Evolutionary conservation across 2,113 vertebrate species (phyloP).

Genomic region (Mormyrus lacerda): DNA sequence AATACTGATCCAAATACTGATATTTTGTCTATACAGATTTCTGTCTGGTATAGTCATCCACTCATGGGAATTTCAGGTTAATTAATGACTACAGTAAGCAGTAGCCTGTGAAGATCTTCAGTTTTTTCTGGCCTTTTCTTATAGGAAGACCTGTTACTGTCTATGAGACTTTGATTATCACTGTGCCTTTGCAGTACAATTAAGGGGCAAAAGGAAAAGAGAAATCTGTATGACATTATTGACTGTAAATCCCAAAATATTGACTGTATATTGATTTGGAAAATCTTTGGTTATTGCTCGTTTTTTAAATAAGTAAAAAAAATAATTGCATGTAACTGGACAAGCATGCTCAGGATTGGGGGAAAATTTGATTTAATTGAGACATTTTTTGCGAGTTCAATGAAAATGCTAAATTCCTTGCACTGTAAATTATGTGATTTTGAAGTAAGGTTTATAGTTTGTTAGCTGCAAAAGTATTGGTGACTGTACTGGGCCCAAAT

Average conservation of each 20-base stretch:
- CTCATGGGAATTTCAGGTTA: not conserved
- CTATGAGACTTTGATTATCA: not conserved
- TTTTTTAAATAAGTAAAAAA: not conserved
- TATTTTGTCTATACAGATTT: not conserved
- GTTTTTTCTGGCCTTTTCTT: not conserved
- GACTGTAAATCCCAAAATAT: not conserved
- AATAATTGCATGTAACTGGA: not conserved
- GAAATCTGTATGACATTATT: not conserved
- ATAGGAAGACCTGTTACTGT: not conserved
- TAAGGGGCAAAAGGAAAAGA: not conserved
- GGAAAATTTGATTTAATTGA: not conserved
- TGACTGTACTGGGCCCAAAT: not conserved
- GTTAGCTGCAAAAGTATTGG: not conserved
- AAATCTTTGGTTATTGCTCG: not conserved
- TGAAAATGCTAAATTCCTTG: not conserved
- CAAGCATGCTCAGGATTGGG: not conserved
- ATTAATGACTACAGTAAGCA: conserved; percentile 3
- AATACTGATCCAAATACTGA: not conserved
- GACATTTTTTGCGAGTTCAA: not conserved
- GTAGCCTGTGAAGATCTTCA: not conserved
- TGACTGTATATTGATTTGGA: not conserved
- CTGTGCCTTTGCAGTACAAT: not conserved
- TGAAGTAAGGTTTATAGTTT: not conserved
- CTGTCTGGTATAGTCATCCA: not conserved
- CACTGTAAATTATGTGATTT: not conserved